Evolutionary conservation across 1,140 invertebrate genomes (phyloP).

Genomic region (Latrodectus geometricus): DNA sequence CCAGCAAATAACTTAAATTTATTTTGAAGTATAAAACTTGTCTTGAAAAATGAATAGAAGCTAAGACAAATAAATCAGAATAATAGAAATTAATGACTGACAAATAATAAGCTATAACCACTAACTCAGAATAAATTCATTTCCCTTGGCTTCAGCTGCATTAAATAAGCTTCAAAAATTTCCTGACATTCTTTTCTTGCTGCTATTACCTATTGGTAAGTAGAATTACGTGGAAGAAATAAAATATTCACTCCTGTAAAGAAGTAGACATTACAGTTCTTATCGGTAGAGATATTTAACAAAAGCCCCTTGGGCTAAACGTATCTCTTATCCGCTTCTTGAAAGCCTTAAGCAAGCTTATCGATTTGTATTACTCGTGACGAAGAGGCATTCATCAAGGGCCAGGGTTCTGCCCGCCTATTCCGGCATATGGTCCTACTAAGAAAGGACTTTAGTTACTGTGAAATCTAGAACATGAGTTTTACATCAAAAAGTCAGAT

Average conservation of each 20-base stretch:
- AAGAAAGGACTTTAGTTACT: conserved; percentile 42
- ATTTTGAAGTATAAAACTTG: too few species aligned
- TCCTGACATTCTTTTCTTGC: too few species aligned
- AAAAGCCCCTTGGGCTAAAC: neutral
- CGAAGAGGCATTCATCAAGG: conserved; percentile 46
- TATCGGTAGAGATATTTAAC: neutral
- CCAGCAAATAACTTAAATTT: too few species aligned
- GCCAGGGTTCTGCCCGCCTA: conserved; percentile 7
- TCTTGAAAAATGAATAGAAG: too few species aligned
- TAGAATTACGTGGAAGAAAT: neutral
- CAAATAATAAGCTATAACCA: too few species aligned
- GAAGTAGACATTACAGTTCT: neutral
- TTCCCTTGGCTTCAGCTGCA: too few species aligned
- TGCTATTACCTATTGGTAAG: too few species aligned
- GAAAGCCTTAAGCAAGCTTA: conserved; percentile 35
- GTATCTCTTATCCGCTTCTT: conserved; percentile 34
- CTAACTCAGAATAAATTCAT: too few species aligned
- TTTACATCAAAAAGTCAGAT: neutral
- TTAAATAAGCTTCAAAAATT: too few species aligned
- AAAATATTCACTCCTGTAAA: neutral
- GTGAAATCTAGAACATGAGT: conserved; percentile 29
- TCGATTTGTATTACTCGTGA: conserved; percentile 60
- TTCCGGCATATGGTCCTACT: conserved; percentile 34
- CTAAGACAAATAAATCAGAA: too few species aligned
- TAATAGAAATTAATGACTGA: too few species aligned